phyloP scores from a whole-genome alignment of 1,140 invertebrate species.

The Sitobion miscanthi region DNA sequence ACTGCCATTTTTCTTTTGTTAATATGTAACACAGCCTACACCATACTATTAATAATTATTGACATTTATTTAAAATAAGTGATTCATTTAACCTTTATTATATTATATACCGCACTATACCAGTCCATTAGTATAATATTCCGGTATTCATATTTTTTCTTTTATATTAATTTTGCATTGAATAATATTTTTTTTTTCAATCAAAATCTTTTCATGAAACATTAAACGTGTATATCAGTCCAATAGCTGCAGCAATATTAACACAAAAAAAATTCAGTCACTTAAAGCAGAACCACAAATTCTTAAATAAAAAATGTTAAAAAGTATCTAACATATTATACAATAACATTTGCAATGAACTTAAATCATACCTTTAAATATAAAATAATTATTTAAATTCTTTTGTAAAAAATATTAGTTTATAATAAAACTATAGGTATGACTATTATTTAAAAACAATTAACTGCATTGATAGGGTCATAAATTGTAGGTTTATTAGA shows the following conservation, averaged over 20 bases:
- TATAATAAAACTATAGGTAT: background rate
- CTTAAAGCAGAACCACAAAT: background rate
- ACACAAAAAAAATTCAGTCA: background rate
- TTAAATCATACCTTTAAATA: background rate
- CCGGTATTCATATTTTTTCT: constrained; percentile 1
- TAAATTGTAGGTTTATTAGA: background rate
- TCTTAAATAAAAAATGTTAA: background rate
- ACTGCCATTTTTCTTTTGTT: background rate
- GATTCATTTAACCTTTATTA: constrained; percentile 7
- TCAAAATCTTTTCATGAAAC: constrained; percentile 8
- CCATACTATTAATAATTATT: background rate
- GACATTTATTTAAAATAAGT: constrained; percentile 27
- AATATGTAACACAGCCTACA: background rate
- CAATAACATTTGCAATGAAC: background rate
- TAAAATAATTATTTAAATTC: background rate
- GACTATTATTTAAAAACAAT: background rate
- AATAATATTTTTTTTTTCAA: background rate
- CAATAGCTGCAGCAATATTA: background rate
- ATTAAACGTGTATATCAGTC: background rate
- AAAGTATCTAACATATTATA: background rate
- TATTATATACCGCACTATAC: background rate
- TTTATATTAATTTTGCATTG: background rate
- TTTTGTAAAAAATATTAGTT: background rate
- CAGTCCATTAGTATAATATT: constrained; percentile 15
- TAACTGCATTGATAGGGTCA: background rate